Base-by-base conservation (phyloP, 2,888 invertebrate species). In the Punctoribates punctum region DNA sequence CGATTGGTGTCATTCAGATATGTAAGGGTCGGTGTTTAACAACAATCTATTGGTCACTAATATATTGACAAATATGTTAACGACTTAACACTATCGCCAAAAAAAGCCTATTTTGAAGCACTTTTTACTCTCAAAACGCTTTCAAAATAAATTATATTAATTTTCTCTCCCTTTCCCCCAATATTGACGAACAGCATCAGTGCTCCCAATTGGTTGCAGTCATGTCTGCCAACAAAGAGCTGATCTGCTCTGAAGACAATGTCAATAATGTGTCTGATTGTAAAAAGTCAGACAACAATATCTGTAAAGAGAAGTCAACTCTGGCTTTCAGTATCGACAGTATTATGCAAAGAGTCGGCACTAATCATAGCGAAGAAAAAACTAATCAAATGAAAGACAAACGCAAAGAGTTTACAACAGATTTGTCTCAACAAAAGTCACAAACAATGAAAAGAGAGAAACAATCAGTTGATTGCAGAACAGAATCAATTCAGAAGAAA, bases 11-110 rank as follows among this genome's bases (percentile, higher is more conserved):
- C 29, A 4, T 15, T 23, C 13, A 20, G 34, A n/a, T 17, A 70
- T 42, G 13, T 42, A 70, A 42, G 70, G 42, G 42, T 46, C 42
- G 62, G 4, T 70, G 70, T 70, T 70, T 70, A 70, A 70, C 70
- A 70, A 70, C 70, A 70, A 70, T 20, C 38, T 23, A 42, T 46
- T 70, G 9, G 65, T 4, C 42, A 42, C 70, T 70, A 42, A 70
- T 70, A 70, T 70, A 57, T 57, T 42, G 70, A 38, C 70, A 70
- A 70, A 70, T 70, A 70, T 70, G 70, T 70, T 70, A 70, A 70
- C 70, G 38, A 38, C 42, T 42, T 29, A 17, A 38, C 17, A 70
- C 70, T 38, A 23, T 62, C 62, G 20, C 5, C 27, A 23, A 62
- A 65, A n/a, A 34, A 23, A 57, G 57, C 57, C 8, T 15, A 60